phyloP scores from a whole-genome alignment of 2,888 invertebrate species.

The Drosophila tripunctata region DNA sequence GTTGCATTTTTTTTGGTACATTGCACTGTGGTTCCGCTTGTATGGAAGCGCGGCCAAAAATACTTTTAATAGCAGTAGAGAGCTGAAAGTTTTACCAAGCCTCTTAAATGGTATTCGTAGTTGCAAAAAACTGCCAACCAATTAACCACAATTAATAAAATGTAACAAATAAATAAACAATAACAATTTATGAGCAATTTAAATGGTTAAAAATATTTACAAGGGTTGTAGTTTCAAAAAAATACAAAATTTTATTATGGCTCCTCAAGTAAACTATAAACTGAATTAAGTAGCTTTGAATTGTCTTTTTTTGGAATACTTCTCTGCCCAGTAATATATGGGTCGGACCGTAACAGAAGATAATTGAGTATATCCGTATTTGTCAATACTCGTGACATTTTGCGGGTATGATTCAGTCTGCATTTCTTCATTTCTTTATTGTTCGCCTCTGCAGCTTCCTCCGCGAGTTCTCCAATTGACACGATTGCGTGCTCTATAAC shows the following conservation, averaged over 20 bases:
- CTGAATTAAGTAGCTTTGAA: not conserved
- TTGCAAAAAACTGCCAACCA: not conserved
- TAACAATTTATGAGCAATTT: slow-evolving; percentile 5
- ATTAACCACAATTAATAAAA: not conserved
- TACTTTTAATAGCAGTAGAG: slow-evolving; percentile 20
- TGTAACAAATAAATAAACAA: slow-evolving; percentile 10
- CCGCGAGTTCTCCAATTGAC: too few relatives aligned
- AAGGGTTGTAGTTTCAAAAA: slow-evolving; percentile 1
- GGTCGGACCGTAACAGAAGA: not conserved
- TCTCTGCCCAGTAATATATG: not conserved
- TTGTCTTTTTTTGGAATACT: not conserved
- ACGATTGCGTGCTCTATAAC: too few relatives aligned
- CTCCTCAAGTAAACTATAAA: slow-evolving; percentile 1
- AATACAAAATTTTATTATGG: not conserved
- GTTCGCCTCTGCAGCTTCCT: too few relatives aligned
- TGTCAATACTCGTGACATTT: too few relatives aligned
- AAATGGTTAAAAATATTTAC: not conserved
- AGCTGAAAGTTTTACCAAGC: slow-evolving; percentile 25
- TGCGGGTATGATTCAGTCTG: too few relatives aligned
- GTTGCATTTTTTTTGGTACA: slow-evolving; percentile 5
- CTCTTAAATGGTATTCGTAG: slow-evolving; percentile 8
- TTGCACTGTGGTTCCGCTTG: too few relatives aligned
- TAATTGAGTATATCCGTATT: too few relatives aligned
- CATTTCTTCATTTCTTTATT: too few relatives aligned
- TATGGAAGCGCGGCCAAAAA: too few relatives aligned